Evolutionary conservation across 37 sponge, comb jelly and placozoan species (phyloP).

Genomic region (Aplysina aerophoba): DNA sequence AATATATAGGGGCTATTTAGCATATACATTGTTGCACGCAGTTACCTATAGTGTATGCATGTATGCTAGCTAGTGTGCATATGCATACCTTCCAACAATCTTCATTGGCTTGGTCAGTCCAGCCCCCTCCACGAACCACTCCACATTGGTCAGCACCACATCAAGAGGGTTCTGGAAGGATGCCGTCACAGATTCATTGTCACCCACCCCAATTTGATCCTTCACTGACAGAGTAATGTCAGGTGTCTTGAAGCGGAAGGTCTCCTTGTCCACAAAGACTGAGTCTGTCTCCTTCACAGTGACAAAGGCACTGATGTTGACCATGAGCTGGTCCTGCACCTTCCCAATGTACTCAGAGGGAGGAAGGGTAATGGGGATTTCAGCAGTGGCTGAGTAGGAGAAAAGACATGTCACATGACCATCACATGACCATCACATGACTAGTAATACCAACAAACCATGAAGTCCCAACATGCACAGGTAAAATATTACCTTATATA

Average conservation of each 20-base stretch:
- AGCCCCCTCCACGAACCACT: constrained; percentile 24
- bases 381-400: too few species aligned
- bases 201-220: not conserved
- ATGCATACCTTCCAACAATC: not conserved
- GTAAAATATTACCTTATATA: too few species aligned
- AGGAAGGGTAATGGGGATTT: not conserved
- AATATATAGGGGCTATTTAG: too few species aligned
- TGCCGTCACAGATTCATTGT: not conserved
- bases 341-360: constrained; percentile 35
- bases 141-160: not conserved
- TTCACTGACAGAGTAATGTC: not conserved
- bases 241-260: constrained; percentile 34
- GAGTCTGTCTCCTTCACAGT: constrained; percentile 31
- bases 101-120: not conserved
- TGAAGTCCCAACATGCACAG: too few species aligned
- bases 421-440: too few species aligned
- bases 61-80: not conserved
- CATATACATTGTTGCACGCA: too few species aligned
- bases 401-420: too few species aligned
- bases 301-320: constrained; percentile 39
- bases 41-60: too few species aligned
- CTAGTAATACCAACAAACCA: too few species aligned
- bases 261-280: constrained; percentile 11
- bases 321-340: constrained; percentile 48
- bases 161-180: constrained; percentile 15